Percentiles rank a stretch among this genome's conserved stretches.
Evolutionary conservation across 2,113 vertebrate species (phyloP).

Genomic region (Phaethon lepturus): DNA sequence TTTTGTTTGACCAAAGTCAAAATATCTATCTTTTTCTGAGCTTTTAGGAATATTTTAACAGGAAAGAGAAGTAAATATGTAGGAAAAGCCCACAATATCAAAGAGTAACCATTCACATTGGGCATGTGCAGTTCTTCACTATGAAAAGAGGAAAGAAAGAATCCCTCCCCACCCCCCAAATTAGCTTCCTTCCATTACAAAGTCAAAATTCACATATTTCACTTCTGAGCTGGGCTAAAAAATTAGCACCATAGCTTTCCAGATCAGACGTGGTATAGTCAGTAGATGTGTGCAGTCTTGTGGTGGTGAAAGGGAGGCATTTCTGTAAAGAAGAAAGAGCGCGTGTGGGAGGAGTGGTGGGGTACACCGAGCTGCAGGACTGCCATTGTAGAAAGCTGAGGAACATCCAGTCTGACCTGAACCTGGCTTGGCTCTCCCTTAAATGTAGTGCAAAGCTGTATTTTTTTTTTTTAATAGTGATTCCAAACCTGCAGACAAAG

Average conservation of each 20-base stretch:
- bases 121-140: background rate
- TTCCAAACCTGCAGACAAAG: background rate
- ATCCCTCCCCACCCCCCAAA: background rate
- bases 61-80: background rate
- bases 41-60: background rate
- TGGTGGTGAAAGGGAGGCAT: background rate
- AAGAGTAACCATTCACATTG: background rate
- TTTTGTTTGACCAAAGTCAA: background rate
- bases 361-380: background rate
- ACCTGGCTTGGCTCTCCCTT: background rate
- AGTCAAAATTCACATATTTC: background rate
- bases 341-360: accelerated
- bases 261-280: accelerated
- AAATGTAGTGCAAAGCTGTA: background rate
- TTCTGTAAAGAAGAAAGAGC: background rate
- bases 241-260: background rate
- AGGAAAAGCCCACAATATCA: background rate
- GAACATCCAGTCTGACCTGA: background rate
- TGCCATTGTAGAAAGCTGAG: background rate
- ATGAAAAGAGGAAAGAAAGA: background rate
- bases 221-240: background rate
- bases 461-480: background rate
- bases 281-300: background rate
- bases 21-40: background rate
- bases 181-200: background rate